Conservation (phyloP, 2,888 invertebrate species). For the Eristalis arbustorum region DNA sequence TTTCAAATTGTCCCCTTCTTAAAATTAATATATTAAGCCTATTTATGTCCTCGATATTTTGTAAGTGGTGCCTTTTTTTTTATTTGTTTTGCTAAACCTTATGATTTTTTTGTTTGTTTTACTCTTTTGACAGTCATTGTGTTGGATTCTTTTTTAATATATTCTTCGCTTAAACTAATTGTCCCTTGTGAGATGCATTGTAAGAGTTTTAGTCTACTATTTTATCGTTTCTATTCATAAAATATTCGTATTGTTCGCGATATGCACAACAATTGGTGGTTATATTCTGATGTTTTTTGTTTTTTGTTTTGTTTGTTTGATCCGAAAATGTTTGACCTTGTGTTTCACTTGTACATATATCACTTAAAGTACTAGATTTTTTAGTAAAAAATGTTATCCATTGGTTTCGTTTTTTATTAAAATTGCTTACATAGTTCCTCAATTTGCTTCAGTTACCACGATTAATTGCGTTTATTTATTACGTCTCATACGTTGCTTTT, state of each 20-base stretch:
- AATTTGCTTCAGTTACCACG: slow-evolving; percentile 13
- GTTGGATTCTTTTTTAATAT: slow-evolving; percentile 10
- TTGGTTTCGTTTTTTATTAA: slow-evolving; percentile 23
- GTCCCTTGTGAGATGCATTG: slow-evolving; percentile 66
- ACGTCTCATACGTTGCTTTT: neutral
- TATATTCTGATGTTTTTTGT: slow-evolving; percentile 35
- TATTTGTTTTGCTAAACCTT: neutral
- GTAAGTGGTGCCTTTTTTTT: slow-evolving; percentile 58
- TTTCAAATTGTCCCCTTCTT: slow-evolving; percentile 36
- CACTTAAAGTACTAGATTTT: slow-evolving; percentile 50
- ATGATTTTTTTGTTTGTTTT: neutral
- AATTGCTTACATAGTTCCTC: slow-evolving; percentile 49
- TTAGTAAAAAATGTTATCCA: slow-evolving; percentile 33
- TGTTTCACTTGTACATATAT: slow-evolving; percentile 45
- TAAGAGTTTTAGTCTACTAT: slow-evolving; percentile 26
- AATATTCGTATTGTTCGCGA: slow-evolving; percentile 65
- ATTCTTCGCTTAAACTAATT: slow-evolving; percentile 52
- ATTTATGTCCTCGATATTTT: slow-evolving; percentile 68
- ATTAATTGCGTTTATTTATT: slow-evolving; percentile 24
- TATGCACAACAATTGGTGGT: slow-evolving; percentile 70
- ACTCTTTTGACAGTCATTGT: slow-evolving; percentile 20
- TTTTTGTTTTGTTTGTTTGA: neutral
- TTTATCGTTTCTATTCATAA: slow-evolving; percentile 29
- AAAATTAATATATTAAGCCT: slow-evolving; percentile 55
- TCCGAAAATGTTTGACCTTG: slow-evolving; percentile 11